Evolutionary conservation across 2,888 invertebrate species (phyloP), one percentile per base, ranked within the genome.

Genomic region (Drosophila monieri): DNA sequence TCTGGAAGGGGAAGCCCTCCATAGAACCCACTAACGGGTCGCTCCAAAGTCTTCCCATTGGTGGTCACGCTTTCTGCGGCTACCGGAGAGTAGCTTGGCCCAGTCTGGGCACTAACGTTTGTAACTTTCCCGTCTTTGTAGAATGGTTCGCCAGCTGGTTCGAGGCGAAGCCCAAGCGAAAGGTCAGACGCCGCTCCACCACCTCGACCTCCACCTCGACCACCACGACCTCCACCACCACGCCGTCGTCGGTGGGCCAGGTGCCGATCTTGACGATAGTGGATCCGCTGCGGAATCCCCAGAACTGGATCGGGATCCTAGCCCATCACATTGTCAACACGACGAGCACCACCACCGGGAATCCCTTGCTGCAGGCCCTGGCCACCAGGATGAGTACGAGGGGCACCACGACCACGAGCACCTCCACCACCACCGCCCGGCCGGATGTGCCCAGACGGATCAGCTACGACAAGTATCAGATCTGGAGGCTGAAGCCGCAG

Each of bases 111-210:
- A 23, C 4, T 23, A 4, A 23, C 3, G 21, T 3, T 23, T 23
- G 3, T 23, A 4, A 4, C 21, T 60, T 15, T 25, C n/a, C n/a
- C 14, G 6, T n/a, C n/a, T n/a, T n/a, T n/a, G n/a, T 58, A 91
- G 91, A 89, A 78, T 94, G 93, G 94, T 93, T 94, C 72, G 91
- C 89, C 41, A 89, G 91, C 62, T 93, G 93, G 93, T 93, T 93
- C 76, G 90, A 91, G 27, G 87, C 75, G 3, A 78, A 77, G 18
- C 74, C 84, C 2, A 84, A 71, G 25, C 68, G 86, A 0, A 89
- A 89, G 69, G 77, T 74, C 12, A 73, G 80, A 32, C 87, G 85
- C 1, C 77, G 85, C 12, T 78, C 80, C 41, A 79, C 80, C 14
- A 80, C 77, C 18, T 83, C 90, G 49, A 89, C 90, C 1, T 86